These are phyloP conservation scores for Hucho hucho DNA, from an alignment of 2,113 vertebrate genomes.

Conservation along the genomic window DNA sequence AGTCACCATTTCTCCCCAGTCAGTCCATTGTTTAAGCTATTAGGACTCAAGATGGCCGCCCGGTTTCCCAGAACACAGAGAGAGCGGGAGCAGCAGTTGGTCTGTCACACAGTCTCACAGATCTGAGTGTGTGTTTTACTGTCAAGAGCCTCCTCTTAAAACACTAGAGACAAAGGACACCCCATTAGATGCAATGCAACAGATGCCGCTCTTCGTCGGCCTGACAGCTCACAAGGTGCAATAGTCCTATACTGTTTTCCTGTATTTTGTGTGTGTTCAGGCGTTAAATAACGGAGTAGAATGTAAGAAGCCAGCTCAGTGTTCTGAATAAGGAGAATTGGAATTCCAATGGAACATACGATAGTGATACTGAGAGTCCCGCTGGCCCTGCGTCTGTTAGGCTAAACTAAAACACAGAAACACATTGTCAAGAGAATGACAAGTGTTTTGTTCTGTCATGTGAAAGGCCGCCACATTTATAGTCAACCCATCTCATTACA, in stretches of 20 bases:
- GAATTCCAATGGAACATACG: slow-evolving; percentile 62
- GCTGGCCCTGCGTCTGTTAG: slow-evolving; percentile 16
- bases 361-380: slow-evolving; percentile 49
- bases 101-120: slow-evolving; percentile 19
- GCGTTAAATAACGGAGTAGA: neutral
- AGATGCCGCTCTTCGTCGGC: slow-evolving; percentile 17
- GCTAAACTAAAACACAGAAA: slow-evolving; percentile 47
- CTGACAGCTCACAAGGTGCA: slow-evolving; percentile 22
- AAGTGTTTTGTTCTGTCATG: slow-evolving; percentile 39
- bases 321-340: slow-evolving; percentile 59
- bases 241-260: slow-evolving; percentile 41
- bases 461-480: slow-evolving; percentile 26
- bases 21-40: slow-evolving; percentile 18
- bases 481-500: no score
- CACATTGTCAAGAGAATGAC: slow-evolving; percentile 41
- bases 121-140: slow-evolving; percentile 1
- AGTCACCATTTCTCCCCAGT: slow-evolving; percentile 32
- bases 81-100: neutral
- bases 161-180: slow-evolving; percentile 11
- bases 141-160: slow-evolving; percentile 20
- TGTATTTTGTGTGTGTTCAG: slow-evolving; percentile 15
- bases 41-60: slow-evolving; percentile 35
- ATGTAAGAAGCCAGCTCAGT: slow-evolving; percentile 16
- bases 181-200: slow-evolving; percentile 31
- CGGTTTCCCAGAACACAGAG: slow-evolving; percentile 25